Evolutionary conservation across 2,797 vertebrate species (phyloP).

Genomic region (Hozukius guyotensis): DNA sequence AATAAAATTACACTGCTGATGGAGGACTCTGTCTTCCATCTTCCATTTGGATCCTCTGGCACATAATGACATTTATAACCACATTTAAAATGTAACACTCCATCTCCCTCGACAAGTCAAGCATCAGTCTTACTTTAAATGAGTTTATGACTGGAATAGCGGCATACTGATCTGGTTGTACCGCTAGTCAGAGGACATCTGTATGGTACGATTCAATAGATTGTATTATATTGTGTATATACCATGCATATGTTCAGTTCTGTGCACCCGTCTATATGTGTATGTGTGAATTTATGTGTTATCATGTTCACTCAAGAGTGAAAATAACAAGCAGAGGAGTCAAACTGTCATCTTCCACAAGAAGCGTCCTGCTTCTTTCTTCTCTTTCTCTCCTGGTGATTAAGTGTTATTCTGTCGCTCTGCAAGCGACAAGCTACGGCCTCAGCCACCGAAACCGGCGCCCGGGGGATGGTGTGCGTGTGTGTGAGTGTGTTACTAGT

Average conservation of each 20-base stretch:
- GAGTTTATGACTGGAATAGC: constrained; percentile 34
- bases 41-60: constrained; percentile 54
- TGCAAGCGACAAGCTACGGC: constrained; percentile 42
- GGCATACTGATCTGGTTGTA: constrained; percentile 1
- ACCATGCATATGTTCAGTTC: not conserved
- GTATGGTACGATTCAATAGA: not conserved
- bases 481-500: constrained; percentile 42
- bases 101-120: constrained; percentile 43
- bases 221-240: not conserved
- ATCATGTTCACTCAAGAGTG: constrained; percentile 59
- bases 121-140: constrained; percentile 54
- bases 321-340: constrained; percentile 75
- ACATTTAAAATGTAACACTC: constrained; percentile 58
- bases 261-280: constrained; percentile 3
- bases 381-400: constrained; percentile 60
- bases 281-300: constrained; percentile 7
- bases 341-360: constrained; percentile 61
- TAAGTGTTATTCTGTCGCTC: constrained; percentile 65
- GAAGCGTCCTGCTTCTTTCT: constrained; percentile 44
- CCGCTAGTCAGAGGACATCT: constrained; percentile 23
- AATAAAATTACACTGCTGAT: constrained; percentile 44
- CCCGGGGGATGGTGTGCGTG: constrained; percentile 22
- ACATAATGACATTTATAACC: constrained; percentile 62
- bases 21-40: constrained; percentile 43
- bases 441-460: constrained; percentile 43